phyloP scores from a whole-genome alignment of 2,888 invertebrate species.

The Branchellion lobata region DNA sequence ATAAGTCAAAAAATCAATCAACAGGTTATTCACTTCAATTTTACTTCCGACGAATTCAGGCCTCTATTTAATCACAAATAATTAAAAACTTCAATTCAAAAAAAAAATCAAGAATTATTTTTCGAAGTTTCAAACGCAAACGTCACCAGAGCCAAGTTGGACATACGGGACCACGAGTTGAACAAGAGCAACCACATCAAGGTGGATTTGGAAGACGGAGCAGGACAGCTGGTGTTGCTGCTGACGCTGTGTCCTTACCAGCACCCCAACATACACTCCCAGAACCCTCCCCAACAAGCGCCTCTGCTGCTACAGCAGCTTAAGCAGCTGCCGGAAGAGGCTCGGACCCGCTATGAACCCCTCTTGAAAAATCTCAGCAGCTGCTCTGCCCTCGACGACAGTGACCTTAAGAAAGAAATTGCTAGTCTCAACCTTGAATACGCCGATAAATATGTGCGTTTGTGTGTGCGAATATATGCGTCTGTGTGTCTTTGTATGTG shows the following conservation, averaged over 20 bases:
- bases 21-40: no score
- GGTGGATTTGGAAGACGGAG: conserved; percentile 82
- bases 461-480: not conserved
- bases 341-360: not conserved
- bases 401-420: not conserved
- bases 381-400: not conserved
- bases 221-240: conserved; percentile 77
- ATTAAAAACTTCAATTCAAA: not conserved
- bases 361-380: not conserved
- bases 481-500: not conserved
- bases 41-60: no score
- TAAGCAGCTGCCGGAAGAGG: not conserved
- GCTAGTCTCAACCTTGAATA: not conserved
- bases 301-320: not conserved
- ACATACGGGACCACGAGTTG: conserved; percentile 78
- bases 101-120: not conserved
- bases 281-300: not conserved
- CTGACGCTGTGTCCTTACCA: conserved; percentile 76
- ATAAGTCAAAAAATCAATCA: no score
- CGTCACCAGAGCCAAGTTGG: conserved; percentile 74
- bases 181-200: conserved; percentile 89
- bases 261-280: not conserved
- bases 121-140: not conserved
- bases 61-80: no score
- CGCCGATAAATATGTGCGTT: not conserved